phyloP scores from a whole-genome alignment of 2,113 vertebrate genomes.

The Antechinus flavipes region DNA sequence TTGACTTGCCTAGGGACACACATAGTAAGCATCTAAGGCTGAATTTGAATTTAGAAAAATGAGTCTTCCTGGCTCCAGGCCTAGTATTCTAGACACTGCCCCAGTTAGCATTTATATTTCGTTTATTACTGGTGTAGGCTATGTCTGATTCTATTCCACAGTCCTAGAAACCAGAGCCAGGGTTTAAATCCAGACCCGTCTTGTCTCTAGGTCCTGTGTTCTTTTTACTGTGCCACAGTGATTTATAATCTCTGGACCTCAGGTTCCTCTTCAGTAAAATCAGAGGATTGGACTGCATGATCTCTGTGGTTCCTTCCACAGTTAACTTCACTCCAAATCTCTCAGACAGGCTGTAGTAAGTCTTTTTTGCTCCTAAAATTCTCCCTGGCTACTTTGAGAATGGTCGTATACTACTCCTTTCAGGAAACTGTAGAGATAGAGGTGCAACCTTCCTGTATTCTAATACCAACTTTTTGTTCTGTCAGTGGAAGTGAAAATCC shows the following conservation, averaged over 20 bases:
- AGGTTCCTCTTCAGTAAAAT: not conserved
- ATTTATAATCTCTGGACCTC: not conserved
- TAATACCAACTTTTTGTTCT: not conserved
- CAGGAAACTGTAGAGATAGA: not conserved
- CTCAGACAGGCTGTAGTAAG: not conserved
- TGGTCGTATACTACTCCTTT: not conserved
- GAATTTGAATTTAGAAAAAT: not conserved
- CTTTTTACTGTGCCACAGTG: not conserved
- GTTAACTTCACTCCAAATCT: not conserved
- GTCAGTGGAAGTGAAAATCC: not conserved
- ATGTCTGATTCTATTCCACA: not conserved
- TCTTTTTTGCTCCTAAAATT: not conserved
- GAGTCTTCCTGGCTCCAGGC: not conserved
- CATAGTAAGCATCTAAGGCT: not conserved
- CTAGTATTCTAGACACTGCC: not conserved
- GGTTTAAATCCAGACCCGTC: not conserved
- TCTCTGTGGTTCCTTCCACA: not conserved
- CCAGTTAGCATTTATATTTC: not conserved
- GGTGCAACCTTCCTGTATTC: not conserved
- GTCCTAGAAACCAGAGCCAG: not conserved
- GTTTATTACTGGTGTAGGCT: not conserved
- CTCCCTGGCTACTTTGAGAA: not conserved
- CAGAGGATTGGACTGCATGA: not conserved
- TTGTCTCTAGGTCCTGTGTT: not conserved
- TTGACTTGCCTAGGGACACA: not conserved